Evolutionary conservation across 2,888 invertebrate species (phyloP).

Genomic region (Lydus trimaculatus): DNA sequence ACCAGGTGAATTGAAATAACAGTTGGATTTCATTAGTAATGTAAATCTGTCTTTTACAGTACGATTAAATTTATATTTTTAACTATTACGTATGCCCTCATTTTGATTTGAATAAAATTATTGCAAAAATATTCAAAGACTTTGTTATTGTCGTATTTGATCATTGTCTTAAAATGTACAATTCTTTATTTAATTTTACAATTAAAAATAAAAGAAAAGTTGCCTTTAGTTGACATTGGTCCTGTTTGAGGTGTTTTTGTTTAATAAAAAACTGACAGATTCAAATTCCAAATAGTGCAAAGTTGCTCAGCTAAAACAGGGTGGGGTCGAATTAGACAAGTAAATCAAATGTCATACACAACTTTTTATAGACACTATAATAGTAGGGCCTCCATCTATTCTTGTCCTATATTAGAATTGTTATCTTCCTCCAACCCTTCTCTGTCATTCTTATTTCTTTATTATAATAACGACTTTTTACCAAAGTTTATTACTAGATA

Average conservation of each 20-base stretch:
- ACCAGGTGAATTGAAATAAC: background rate
- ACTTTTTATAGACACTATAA: too few relatives aligned
- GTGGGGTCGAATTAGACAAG: background rate
- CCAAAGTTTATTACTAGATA: too few relatives aligned
- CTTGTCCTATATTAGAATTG: too few relatives aligned
- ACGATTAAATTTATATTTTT: background rate
- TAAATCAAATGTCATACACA: background rate
- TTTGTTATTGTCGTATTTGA: too few relatives aligned
- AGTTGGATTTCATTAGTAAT: background rate
- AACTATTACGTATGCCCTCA: background rate
- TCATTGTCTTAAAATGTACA: too few relatives aligned
- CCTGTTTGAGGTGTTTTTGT: background rate
- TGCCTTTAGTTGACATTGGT: background rate
- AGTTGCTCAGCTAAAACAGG: background rate
- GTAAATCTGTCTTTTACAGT: background rate
- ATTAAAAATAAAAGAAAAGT: background rate
- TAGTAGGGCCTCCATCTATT: too few relatives aligned
- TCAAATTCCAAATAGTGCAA: background rate
- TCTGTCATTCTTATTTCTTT: too few relatives aligned
- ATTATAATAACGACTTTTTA: too few relatives aligned
- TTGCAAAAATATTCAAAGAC: background rate
- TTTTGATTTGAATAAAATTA: background rate
- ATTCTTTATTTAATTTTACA: background rate
- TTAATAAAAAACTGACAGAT: background rate
- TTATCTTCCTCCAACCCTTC: too few relatives aligned